Base-by-base conservation (phyloP, 2,888 invertebrate species). In the Thereva nobilitata region DNA sequence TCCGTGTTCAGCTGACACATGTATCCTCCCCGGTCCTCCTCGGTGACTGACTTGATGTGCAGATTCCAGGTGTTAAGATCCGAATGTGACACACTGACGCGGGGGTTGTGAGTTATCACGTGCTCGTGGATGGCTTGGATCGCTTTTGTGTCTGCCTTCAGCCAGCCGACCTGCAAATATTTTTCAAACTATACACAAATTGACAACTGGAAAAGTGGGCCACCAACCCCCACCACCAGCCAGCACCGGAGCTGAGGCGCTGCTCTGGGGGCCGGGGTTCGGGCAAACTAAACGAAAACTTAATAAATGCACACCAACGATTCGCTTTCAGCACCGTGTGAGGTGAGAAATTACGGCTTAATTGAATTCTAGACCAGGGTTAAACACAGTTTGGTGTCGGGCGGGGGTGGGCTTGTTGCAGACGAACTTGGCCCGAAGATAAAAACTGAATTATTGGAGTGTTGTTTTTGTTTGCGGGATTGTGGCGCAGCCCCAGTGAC, bases 1-100 rank as follows among this genome's bases (percentile, higher is more conserved):
- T 93, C 92, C 23, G 95, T 95, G 83, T 95, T 95, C 76, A 95
- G 89, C 83, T 95, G 95, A 81, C 95, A 95, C 93, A 94, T 94
- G 82, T 95, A 95, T 73, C 89, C 87, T 40, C 95, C 95, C 56
- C 89, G 86, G 80, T 96, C 95, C 76, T 93, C 93, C 77, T 91
- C 91, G 75, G 92, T 90, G 2, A 92, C 90, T 74, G 89, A 89
- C 76, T 88, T 90, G 77, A 96, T 93, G 80, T 93, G 92, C 70
- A 96, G 85, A 82, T 92, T 93, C 95, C 95, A 95, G 75, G 90
- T 91, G 71, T 88, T 86, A 80, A 91, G 90, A 76, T 94, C 93
- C 76, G 88, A 88, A 79, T 92, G 93, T 41, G 92, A 90, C 67
- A 94, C 93, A 52, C 89, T 88, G 54, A 95, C 89, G 71, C 94